phyloP scores from a whole-genome alignment of 2,113 vertebrate genomes.

The Motacilla alba region DNA sequence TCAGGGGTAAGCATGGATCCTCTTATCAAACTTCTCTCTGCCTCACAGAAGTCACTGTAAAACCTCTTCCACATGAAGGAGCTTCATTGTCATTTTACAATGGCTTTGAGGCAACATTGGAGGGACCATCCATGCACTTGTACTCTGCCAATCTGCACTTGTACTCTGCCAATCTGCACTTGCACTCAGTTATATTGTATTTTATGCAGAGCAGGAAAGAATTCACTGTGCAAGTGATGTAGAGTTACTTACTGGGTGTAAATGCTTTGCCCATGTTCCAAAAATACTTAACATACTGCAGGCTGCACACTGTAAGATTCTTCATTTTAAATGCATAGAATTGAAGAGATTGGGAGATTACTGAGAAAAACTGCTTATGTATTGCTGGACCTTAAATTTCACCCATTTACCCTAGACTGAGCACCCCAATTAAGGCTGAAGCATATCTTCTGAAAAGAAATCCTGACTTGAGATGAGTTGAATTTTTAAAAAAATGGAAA shows the following conservation, averaged over 20 bases:
- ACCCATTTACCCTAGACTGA: constrained; percentile 23
- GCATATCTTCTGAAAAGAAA: constrained; percentile 24
- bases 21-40: background rate
- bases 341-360: constrained; percentile 44
- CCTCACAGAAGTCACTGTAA: background rate
- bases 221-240: background rate
- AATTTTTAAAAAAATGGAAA: constrained; percentile 13
- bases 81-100: rapidly evolving
- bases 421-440: constrained; percentile 29
- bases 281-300: constrained; percentile 4
- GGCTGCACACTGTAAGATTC: background rate
- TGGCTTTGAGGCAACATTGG: background rate
- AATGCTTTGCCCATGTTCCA: background rate
- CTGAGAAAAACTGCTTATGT: constrained; percentile 16
- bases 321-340: constrained; percentile 65
- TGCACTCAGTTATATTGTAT: background rate
- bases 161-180: background rate
- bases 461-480: background rate
- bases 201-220: background rate
- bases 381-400: constrained; percentile 41
- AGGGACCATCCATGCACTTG: background rate
- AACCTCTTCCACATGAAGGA: background rate
- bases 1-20: background rate
- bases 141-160: background rate
- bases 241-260: background rate